These are phyloP conservation scores for Salvelinus sp. DNA, from an alignment of 2,113 vertebrate genomes.

Conservation along the genomic window DNA sequence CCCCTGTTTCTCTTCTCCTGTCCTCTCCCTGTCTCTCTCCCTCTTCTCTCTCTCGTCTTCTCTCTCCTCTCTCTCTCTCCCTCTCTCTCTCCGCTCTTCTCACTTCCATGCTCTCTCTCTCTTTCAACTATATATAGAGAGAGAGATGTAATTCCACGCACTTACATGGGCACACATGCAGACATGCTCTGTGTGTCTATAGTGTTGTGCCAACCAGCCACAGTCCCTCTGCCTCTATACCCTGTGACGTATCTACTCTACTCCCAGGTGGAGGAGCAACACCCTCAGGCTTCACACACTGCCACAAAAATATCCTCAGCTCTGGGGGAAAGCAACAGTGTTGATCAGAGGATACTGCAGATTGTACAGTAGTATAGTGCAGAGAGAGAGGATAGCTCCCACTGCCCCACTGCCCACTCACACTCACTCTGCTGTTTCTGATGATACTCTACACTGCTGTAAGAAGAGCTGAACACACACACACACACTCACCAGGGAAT, in stretches of 20 bases:
- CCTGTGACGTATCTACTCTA: constrained; percentile 46
- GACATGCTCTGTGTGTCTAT: too few species aligned
- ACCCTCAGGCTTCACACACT: constrained; percentile 70
- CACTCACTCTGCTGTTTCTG: constrained; percentile 41
- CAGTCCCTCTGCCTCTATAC: constrained; percentile 2
- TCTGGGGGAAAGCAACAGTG: constrained; percentile 18
- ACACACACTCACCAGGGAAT: constrained; percentile 17
- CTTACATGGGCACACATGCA: too few species aligned
- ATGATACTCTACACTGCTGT: constrained; percentile 17
- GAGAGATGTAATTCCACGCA: too few species aligned
- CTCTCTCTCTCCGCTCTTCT: too few species aligned
- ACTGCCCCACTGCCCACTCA: constrained; percentile 27
- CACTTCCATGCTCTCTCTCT: neutral
- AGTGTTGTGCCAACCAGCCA: too few species aligned
- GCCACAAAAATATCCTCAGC: constrained; percentile 21
- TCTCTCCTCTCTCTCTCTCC: neutral
- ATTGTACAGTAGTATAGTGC: constrained; percentile 34
- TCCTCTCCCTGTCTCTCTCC: neutral
- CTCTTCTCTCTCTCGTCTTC: neutral
- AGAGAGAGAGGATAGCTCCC: constrained; percentile 34
- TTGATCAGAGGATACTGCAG: neutral
- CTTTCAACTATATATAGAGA: too few species aligned
- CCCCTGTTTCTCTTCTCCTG: too few species aligned
- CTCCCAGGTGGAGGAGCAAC: constrained; percentile 82
- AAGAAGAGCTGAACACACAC: constrained; percentile 5